A percentile compares a stretch with the other conserved stretches of the same genome.
Evolutionary conservation across 2,888 invertebrate species (phyloP).

Genomic region (Griposia aprilina): DNA sequence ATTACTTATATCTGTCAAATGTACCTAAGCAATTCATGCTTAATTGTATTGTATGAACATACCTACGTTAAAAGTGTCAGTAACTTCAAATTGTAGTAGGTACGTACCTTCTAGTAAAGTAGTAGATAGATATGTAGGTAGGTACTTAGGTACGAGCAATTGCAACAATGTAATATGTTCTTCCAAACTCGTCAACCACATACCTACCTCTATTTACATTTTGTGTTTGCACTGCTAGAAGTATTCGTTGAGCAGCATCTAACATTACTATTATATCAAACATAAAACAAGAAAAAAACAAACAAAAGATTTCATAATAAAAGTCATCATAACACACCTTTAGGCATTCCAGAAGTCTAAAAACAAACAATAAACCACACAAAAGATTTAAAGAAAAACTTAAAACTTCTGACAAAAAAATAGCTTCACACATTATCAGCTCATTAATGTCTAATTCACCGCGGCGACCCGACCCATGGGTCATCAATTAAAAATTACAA

Average conservation of each 20-base stretch:
- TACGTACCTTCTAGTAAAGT: neutral
- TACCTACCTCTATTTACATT: neutral
- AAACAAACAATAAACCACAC: slow-evolving; percentile 49
- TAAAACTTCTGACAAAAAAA: slow-evolving; percentile 72
- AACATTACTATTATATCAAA: neutral
- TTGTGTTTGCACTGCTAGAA: neutral
- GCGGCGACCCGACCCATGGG: slow-evolving; percentile 79
- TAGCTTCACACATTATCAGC: slow-evolving; percentile 82
- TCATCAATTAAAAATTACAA: slow-evolving; percentile 83
- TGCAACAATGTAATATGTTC: neutral
- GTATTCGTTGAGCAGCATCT: neutral
- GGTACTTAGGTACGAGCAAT: neutral
- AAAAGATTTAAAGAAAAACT: slow-evolving; percentile 51
- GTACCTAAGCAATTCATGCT: neutral
- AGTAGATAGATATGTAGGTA: neutral
- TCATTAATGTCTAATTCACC: slow-evolving; percentile 83
- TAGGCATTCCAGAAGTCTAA: slow-evolving; percentile 49
- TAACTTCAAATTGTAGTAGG: neutral
- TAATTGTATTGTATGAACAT: neutral
- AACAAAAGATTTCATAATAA: neutral
- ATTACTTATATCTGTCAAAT: neutral
- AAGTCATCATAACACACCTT: slow-evolving; percentile 40
- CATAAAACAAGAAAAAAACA: neutral
- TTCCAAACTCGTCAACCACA: neutral
- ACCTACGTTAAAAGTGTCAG: neutral